phyloP scores from a whole-genome alignment of 2,113 vertebrate species.

The Aspiorhynchus laticeps region DNA sequence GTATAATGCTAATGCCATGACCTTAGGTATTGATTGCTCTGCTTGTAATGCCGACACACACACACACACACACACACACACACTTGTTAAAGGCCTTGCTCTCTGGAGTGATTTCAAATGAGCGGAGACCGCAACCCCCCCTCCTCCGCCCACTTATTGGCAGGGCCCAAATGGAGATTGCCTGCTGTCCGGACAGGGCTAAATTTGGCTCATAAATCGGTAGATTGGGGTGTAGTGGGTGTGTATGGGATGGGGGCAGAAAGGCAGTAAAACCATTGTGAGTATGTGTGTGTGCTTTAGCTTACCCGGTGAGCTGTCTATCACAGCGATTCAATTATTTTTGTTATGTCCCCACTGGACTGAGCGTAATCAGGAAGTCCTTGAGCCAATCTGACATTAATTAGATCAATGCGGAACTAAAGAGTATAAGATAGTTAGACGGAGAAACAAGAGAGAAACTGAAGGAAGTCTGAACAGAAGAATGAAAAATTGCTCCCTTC shows the following conservation, averaged over 20 bases:
- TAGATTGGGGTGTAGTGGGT: conserved; percentile 16
- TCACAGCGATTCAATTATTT: conserved; percentile 60
- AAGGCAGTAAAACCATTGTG: background rate
- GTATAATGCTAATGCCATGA: conserved; percentile 37
- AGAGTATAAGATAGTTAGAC: conserved; percentile 15
- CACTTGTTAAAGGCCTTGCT: conserved; percentile 32
- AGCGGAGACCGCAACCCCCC: conserved; percentile 23
- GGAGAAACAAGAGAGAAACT: background rate
- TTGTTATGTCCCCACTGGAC: conserved; percentile 52
- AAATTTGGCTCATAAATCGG: conserved; percentile 35
- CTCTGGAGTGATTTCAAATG: conserved; percentile 43
- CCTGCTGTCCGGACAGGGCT: background rate
- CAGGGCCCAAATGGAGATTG: background rate
- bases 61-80: conserved; percentile 28
- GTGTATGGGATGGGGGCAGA: conserved; percentile 14
- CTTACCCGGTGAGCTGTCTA: conserved; percentile 60
- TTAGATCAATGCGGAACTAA: conserved; percentile 52
- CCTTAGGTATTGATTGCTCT: conserved; percentile 37
- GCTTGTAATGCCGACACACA: background rate
- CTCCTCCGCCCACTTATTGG: conserved; percentile 10
- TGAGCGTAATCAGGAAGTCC: conserved; percentile 60
- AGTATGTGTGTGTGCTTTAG: conserved; percentile 49
- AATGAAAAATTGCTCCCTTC: background rate
- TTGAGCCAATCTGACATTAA: conserved; percentile 49
- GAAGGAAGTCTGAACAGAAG: background rate